Evolutionary conservation across 2,113 vertebrate species (phyloP), one percentile per base, ranked within the genome.

Genomic region (Salvelinus fontinalis): DNA sequence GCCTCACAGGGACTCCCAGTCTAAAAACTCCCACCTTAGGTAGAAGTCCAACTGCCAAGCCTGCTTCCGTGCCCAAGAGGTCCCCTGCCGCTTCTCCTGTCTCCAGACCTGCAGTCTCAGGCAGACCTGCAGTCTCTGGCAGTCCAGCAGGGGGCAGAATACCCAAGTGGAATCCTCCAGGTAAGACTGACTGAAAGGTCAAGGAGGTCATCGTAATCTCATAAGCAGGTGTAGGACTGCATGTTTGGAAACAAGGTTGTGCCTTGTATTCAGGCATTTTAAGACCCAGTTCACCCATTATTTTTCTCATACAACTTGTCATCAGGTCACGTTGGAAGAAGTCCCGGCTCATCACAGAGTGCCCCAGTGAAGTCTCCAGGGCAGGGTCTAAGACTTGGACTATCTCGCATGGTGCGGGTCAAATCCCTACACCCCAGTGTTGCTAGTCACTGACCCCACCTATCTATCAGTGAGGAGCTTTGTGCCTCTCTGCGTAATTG

Each of bases 91-190:
- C 82, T 34, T 81, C 71, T 3, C 75, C 84, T 1, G 22, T 79
- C 3, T 66, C 48, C 0, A 93, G 83, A 79, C 75, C 84, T 67
- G 57, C 88, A 39, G 49, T 70, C 20, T 74, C 72, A 26, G 59
- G 78, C 0, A 93, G 83, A 79, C 74, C 84, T 66, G 57, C 88
- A 39, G 49, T 70, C 20, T 74, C 73, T 29, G 51, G 78, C 67
- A 93, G 90, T 84, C 94, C 95, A 83, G 77, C 82, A 74, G 86
- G 87, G 60, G 92, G 79, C 86, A 93, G 54, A 82, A 83, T 89
- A 11, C 91, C 95, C 8, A 96, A 93, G 81, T 98, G 97, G 97
- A 94, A 85, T 81, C 96, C 96, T 12, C 97, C 96, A 95, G 96
- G 97, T 99, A 92, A 2, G 70, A 31, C 62, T 60, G 59, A 65